A percentile compares a stretch with the other conserved stretches of the same genome.
phyloP scores from a whole-genome alignment of 2,797 vertebrate species.

The Spizella passerina region DNA sequence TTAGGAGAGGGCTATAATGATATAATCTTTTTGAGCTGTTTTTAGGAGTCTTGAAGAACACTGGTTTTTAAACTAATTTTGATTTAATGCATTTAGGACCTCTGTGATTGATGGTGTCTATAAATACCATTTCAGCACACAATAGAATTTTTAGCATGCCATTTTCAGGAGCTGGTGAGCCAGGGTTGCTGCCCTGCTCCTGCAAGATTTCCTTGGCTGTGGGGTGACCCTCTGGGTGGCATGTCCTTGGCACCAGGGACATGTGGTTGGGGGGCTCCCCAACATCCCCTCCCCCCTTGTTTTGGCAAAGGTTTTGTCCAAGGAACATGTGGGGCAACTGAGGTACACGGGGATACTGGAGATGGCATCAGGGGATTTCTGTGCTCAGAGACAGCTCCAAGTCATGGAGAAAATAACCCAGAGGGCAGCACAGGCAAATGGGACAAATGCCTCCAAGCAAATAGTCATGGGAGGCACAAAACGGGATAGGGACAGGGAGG shows the following conservation, averaged over 20 bases:
- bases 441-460: background rate
- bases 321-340: background rate
- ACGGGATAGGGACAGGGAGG: background rate
- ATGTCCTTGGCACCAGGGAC: background rate
- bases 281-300: rapidly evolving
- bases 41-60: background rate
- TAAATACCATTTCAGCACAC: background rate
- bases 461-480: background rate
- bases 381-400: background rate
- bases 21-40: background rate
- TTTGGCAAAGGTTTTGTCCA: background rate
- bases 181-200: background rate
- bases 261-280: rapidly evolving
- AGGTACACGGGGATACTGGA: background rate
- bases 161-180: background rate
- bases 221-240: background rate
- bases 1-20: background rate
- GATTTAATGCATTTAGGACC: background rate
- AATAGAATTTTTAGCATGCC: background rate
- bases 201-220: background rate
- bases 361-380: background rate
- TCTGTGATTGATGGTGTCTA: background rate
- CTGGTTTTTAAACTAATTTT: background rate
- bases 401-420: background rate
- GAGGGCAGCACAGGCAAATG: background rate